A percentile compares a stretch with the other conserved stretches of the same genome.
These are phyloP conservation scores for Chlorospingus flavigularis DNA, from an alignment of 2,797 vertebrate species.

Conservation along the genomic window DNA sequence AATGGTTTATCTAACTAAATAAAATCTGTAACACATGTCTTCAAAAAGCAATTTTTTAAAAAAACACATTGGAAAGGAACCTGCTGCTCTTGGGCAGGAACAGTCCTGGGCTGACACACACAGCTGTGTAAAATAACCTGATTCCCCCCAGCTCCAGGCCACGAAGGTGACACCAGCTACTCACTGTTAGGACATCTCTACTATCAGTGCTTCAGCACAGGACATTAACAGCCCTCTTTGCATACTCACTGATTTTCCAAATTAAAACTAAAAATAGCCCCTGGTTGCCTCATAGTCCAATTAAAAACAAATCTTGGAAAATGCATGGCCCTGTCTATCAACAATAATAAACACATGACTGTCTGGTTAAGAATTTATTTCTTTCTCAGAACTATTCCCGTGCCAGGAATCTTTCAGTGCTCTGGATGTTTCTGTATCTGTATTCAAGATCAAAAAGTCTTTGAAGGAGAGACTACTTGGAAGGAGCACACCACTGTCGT, in stretches of 20 bases:
- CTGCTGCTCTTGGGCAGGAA: background rate
- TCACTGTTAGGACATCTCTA: background rate
- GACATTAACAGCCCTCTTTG: background rate
- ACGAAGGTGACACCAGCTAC: background rate
- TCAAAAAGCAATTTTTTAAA: background rate
- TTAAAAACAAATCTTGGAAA: background rate
- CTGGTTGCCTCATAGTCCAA: background rate
- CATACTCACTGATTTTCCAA: background rate
- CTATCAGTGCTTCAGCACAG: background rate
- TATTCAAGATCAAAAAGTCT: background rate
- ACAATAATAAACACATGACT: background rate
- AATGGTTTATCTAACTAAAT: background rate
- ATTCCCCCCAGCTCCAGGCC: background rate
- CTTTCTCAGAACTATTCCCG: background rate
- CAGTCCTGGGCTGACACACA: background rate
- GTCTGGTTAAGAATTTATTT: background rate
- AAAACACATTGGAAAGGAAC: background rate
- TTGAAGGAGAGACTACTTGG: background rate
- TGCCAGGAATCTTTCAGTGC: background rate
- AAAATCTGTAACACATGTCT: background rate
- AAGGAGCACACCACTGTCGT: background rate
- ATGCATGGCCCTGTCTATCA: background rate
- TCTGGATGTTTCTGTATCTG: background rate
- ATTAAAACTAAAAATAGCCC: slow-evolving; percentile 22
- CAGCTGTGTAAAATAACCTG: background rate